Base-by-base conservation (phyloP, 2,888 invertebrate species). In the Hirtodrosophila duncani region DNA sequence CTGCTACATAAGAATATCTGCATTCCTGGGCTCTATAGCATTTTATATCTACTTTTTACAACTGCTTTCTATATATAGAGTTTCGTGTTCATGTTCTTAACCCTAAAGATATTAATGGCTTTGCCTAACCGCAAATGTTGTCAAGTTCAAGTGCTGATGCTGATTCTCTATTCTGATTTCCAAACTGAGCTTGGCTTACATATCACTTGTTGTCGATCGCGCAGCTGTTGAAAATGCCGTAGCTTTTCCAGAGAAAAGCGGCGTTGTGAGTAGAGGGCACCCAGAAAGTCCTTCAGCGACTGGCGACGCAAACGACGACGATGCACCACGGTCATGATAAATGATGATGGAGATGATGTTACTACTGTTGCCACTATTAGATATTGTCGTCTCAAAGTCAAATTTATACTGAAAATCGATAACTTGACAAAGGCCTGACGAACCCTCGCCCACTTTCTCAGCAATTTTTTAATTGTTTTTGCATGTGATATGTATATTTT, bases 271-370 rank as follows among this genome's bases (percentile, higher is more conserved):
- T 69, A 65, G 38, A 74, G 46, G 2, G 64, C 61, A 9, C 59
- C 66, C n/a, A 81, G 36, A 43, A 81, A 69, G 31, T 77, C 58
- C 51, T 78, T 82, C 14, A 81, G 48, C 17, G 79, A 78, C 60
- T 67, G 66, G 26, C 81, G 70, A 31, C 72, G 78, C 55, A 65
- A 24, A 20, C 65, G 72, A 27, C 66, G 70, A 36, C 69, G n/a
- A n/a, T n/a, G 66, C 23, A 74, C 39, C 27, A 81, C 58, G 14
- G 74, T 61, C 81, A 82, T 82, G 11, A 17, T 60, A 8, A 27
- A 3, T 13, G n/a, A 4, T 17, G n/a, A n/a, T n/a, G n/a, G n/a
- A n/a, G n/a, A n/a, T n/a, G n/a, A n/a, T 18, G 11, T 39, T 18
- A 13, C 26, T 34, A 10, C 13, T 29, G 2, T 18, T 11, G 26